Evolutionary conservation across 2,797 vertebrate species (phyloP).

Genomic region (Pseudochaenichthys georgianus): DNA sequence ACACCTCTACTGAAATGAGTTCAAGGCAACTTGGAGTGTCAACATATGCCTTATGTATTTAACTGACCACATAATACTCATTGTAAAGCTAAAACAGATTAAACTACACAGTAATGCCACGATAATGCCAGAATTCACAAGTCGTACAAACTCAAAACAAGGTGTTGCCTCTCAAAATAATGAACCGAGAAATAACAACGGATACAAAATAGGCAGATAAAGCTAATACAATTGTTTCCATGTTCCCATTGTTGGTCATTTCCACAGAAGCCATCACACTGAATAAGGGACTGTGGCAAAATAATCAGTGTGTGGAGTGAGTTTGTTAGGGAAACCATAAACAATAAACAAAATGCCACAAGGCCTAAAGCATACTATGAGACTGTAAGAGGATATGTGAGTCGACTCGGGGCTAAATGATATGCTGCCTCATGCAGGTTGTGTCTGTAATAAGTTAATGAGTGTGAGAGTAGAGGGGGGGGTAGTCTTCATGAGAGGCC

Average conservation of each 20-base stretch:
- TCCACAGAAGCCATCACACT: neutral
- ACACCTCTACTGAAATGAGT: slow-evolving; percentile 20
- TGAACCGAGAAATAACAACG: neutral
- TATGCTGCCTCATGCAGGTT: slow-evolving; percentile 29
- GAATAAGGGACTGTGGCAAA: neutral
- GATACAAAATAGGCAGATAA: neutral
- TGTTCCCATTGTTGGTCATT: neutral
- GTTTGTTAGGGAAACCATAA: neutral
- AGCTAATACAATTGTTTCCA: neutral
- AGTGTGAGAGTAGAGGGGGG: slow-evolving; percentile 26
- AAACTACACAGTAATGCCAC: neutral
- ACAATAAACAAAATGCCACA: neutral
- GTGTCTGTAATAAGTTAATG: slow-evolving; percentile 34
- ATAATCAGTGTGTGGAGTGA: neutral
- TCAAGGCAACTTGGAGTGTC: slow-evolving; percentile 14
- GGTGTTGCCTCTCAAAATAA: neutral
- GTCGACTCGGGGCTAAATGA: slow-evolving; percentile 22
- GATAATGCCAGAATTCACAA: neutral
- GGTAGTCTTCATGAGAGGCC: slow-evolving; percentile 36
- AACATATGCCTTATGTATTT: neutral
- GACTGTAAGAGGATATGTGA: neutral
- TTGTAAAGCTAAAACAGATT: neutral
- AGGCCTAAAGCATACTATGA: neutral
- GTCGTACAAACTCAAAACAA: neutral
- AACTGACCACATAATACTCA: slow-evolving; percentile 1